Evolutionary conservation across 2,113 vertebrate genomes (phyloP), one percentile per base, ranked within the genome.

Genomic region (Nestor notabilis): DNA sequence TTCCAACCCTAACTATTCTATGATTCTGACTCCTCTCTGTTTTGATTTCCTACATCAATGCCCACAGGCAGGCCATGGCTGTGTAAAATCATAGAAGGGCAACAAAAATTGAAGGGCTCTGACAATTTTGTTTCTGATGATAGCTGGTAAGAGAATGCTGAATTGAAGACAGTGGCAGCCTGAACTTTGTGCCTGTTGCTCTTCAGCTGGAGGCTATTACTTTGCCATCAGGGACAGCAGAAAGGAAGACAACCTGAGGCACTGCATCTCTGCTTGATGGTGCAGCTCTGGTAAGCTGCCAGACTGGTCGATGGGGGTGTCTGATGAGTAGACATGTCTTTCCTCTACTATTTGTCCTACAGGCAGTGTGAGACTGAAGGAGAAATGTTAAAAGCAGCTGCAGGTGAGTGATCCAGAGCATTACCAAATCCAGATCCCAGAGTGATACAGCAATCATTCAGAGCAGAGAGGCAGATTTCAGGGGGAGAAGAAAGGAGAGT

Each of bases 321-420:
- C 31, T 41, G 63, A 35, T 23, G 56, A 63, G 7, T 4, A 13
- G 65, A 15, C 2, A 13, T 3, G 4, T 3, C 3, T 80, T 33
- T 43, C 15, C 29, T 44, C 39, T 58, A 50, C 44, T 28, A 3
- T 16, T 21, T 43, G 0, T 70, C 46, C 29, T 20, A 15, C 2
- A 3, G 31, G 29, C 37, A 89, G 11, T 0, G 0, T 12, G 33
- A 83, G 39, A 52, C 47, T 31, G 16, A 33, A 58, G 63, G 33
- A 71, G n/a, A 58, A 68, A 39, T 4, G 8, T 9, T 77, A 46
- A 80, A 81, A 68, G 52, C 20, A 49, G 52, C 46, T 58, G 19
- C 63, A 72, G 43, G 31, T 89, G 46, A 71, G 37, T 41, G 24
- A 53, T 35, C 33, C 10, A 14, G 72, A 35, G 46, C 27, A 17